These are phyloP conservation scores for Allygus modestus DNA, from an alignment of 2,888 invertebrate species.

Conservation along the genomic window DNA sequence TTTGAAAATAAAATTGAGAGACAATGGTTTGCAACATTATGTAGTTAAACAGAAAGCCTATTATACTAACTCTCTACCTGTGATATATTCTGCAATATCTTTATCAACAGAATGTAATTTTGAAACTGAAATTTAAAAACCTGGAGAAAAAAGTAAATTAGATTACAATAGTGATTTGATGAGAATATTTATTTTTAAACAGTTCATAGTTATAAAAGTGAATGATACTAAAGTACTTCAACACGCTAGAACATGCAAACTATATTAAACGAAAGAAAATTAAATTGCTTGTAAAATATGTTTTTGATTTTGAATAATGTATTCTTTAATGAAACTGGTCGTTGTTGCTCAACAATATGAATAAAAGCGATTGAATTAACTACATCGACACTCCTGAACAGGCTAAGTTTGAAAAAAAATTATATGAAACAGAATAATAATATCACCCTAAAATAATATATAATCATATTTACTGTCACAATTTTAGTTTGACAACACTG, in stretches of 20 bases:
- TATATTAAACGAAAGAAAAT: background rate
- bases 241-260: constrained; percentile 5
- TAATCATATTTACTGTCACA: too few species aligned
- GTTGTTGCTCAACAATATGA: too few species aligned
- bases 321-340: too few species aligned
- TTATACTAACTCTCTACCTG: background rate
- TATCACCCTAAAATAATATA: too few species aligned
- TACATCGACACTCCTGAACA: too few species aligned
- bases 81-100: constrained; percentile 42
- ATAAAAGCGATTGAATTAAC: too few species aligned
- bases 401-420: too few species aligned
- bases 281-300: too few species aligned
- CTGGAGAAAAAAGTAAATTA: background rate
- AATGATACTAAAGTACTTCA: background rate
- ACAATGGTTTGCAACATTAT: background rate
- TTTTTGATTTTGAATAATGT: too few species aligned
- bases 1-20: background rate
- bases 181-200: background rate
- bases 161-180: background rate
- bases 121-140: constrained; percentile 36
- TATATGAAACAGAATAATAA: too few species aligned
- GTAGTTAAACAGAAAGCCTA: constrained; percentile 7
- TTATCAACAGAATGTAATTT: constrained; percentile 15
- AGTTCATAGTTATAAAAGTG: background rate
- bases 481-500: background rate